phyloP scores from a whole-genome alignment of 2,888 invertebrate genomes.

The Dryomyza anilis region DNA sequence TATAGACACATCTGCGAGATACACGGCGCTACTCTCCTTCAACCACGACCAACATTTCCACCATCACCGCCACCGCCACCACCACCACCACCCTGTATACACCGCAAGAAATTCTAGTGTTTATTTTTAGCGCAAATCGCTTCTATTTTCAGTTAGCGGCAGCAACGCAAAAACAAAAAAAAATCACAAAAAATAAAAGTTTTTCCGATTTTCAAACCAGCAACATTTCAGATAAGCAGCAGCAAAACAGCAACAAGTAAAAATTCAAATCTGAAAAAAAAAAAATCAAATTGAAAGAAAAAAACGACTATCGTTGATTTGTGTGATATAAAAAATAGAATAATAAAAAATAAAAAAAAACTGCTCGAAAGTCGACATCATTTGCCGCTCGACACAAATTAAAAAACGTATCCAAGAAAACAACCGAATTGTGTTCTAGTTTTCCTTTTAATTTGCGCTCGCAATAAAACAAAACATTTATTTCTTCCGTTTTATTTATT shows the following conservation, averaged over 20 bases:
- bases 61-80: neutral
- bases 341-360: neutral
- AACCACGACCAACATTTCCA: no score
- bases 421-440: neutral
- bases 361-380: slow-evolving; percentile 6
- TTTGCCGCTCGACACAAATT: neutral
- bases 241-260: neutral
- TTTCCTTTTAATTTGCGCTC: neutral
- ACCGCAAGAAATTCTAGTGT: slow-evolving; percentile 2
- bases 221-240: neutral
- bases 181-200: slow-evolving; percentile 11
- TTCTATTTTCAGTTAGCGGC: slow-evolving; percentile 25
- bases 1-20: no score
- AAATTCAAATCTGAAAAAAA: neutral
- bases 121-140: slow-evolving; percentile 20
- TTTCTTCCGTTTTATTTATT: slow-evolving; percentile 21
- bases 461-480: slow-evolving; percentile 13
- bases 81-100: slow-evolving; percentile 7
- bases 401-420: no score
- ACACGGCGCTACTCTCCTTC: no score
- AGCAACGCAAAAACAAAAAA: neutral
- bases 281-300: neutral
- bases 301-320: no score
- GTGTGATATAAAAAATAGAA: neutral
- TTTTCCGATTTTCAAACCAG: neutral